These are phyloP conservation scores for Lichenostomus cassidix DNA, from an alignment of 2,113 vertebrate genomes.

Conservation along the genomic window DNA sequence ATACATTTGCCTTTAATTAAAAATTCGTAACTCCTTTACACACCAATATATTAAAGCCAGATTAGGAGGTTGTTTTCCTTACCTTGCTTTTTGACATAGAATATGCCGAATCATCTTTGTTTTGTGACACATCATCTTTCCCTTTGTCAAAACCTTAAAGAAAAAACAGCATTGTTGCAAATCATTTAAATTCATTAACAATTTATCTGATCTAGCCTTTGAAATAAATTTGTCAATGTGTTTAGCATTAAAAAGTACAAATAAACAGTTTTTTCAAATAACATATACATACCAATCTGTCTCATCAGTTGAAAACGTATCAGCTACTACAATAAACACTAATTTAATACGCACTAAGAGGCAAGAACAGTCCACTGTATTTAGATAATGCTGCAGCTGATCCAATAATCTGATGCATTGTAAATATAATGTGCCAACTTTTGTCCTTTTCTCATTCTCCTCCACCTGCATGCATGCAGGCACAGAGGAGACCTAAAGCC, in stretches of 20 bases:
- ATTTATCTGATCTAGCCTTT: neutral
- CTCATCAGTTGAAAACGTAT: neutral
- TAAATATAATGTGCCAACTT: neutral
- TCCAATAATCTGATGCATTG: neutral
- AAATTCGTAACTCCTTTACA: neutral
- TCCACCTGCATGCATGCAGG: neutral
- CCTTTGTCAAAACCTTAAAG: constrained; percentile 89
- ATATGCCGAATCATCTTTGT: constrained; percentile 85
- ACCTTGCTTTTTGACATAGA: constrained; percentile 99
- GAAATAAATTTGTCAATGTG: neutral
- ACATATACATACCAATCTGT: neutral
- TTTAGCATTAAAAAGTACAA: neutral
- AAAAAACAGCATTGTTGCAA: constrained; percentile 14
- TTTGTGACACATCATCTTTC: constrained; percentile 88
- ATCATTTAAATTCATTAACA: neutral
- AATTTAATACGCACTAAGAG: neutral
- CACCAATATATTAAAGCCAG: neutral
- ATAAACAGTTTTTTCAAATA: neutral
- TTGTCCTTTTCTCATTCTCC: neutral
- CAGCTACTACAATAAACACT: neutral
- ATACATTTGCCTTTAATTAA: neutral
- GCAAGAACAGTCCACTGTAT: neutral
- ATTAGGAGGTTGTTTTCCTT: neutral
- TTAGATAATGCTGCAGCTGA: neutral
- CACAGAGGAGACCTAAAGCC: neutral